Conservation (phyloP, 2,113 vertebrate species). For the Elephantulus edwardii region DNA sequence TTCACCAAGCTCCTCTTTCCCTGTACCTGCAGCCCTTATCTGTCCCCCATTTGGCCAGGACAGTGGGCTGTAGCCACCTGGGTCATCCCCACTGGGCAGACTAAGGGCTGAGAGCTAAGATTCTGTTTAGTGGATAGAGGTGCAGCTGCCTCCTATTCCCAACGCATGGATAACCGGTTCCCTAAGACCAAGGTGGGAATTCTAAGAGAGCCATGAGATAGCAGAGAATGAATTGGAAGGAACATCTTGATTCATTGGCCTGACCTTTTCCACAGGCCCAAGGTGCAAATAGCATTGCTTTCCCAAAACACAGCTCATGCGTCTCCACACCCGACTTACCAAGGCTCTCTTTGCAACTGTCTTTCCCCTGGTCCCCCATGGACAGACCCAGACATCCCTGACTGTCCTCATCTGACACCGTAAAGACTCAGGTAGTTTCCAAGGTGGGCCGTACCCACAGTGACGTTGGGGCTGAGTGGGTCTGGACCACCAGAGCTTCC, state of each 20-base stretch:
- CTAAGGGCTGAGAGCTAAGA: not conserved
- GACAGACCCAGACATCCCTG: not conserved
- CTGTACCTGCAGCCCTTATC: not conserved
- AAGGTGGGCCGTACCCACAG: not conserved
- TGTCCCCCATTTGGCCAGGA: not conserved
- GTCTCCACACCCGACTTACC: not conserved
- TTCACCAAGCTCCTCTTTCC: fast-evolving
- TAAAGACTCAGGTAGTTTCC: not conserved
- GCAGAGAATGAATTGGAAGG: not conserved
- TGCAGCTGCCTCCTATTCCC: too few relatives aligned
- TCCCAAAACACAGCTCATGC: not conserved
- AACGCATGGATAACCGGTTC: not conserved
- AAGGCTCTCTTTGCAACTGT: too few relatives aligned
- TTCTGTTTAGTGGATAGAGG: not conserved
- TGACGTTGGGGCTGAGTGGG: too few relatives aligned
- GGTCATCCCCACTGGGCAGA: not conserved
- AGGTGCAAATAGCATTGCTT: not conserved
- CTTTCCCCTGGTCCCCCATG: not conserved
- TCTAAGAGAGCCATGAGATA: not conserved
- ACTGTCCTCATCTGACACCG: not conserved
- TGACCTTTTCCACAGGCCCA: not conserved
- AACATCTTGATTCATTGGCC: not conserved
- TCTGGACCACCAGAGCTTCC: not conserved
- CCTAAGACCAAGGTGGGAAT: not conserved
- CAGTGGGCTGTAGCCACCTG: fast-evolving